Base-by-base conservation (phyloP, 2,113 vertebrate genomes). In the Pandion haliaetus region DNA sequence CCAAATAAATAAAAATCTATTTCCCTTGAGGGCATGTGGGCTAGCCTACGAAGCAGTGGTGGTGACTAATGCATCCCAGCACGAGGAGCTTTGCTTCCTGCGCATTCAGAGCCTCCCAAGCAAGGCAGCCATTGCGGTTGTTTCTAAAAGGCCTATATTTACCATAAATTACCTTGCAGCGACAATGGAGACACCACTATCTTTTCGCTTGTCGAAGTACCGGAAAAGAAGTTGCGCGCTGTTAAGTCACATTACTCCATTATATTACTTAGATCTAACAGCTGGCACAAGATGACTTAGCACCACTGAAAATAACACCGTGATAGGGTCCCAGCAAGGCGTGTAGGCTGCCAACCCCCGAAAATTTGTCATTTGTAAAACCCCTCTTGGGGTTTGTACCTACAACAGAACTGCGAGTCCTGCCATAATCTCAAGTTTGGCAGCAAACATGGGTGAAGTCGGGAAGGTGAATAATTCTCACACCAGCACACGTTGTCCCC, bases 21-120 rank as follows among this genome's bases (percentile, higher is more conserved):
- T 54, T 92, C 88, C 92, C 90, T 29, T n/a, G 94, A 57, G 88
- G 73, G 47, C 36, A 14, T 13, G 76, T 12, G 54, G 81, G 87
- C 77, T 78, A 32, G 82, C 86, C 82, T 52, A 6, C 7, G 70
- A 38, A 17, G 19, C 23, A 17, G 66, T 5, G 1, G 38, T 2
- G 57, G 93, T 94, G 91, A 95, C 86, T 96, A 94, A 96, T 49
- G 74, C 86, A 90, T 63, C 71, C 57, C 91, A 81, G 86, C 71
- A 80, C 5, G 4, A 67, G 90, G 54, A 90, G 85, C 79, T 77
- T n/a, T 7, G 45, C 93, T 97, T 94, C 95, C 95, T 95, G 87
- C 9, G 12, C 45, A 1, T 36, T 34, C 77, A 28, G 28, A 95
- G 83, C 25, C 82, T 86, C 70, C 52, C 16, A 5, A 67, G 87